Base-by-base conservation (phyloP, 2,888 invertebrate species). In the Hoplodrina ambigua region DNA sequence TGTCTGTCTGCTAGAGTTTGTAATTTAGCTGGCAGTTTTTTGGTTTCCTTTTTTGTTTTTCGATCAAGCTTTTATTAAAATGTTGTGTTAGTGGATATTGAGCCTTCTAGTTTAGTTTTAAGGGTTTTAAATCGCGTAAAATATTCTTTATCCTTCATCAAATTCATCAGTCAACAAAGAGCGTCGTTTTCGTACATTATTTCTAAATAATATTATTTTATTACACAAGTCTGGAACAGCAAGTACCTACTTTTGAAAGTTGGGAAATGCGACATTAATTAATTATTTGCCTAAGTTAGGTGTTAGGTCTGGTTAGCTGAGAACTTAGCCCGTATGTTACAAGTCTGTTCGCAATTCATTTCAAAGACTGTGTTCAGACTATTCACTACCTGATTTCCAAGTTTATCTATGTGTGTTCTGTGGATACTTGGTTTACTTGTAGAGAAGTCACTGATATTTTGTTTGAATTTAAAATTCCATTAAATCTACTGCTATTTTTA, bases 221-320 rank as follows among this genome's bases (percentile, higher is more conserved):
- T 50, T 19, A 76, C 37, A 59, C 11, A 56, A 67, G 10, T 67
- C 44, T 17, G 20, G 20, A 50, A 33, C 57, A 52, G 15, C 33
- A 59, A 74, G 59, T 71, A 70, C 46, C 57, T 75, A 44, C 72
- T 75, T 72, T 53, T 56, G 55, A 41, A 44, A 72, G 72, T 72
- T 80, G 10, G 50, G 71, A 41, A 76, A 73, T 46, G 49, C 19
- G 68, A 55, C 66, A 76, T 83, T 73, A 81, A 84, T 75, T 78
- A 80, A 84, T 75, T 78, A 80, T 76, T 73, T 67, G 25, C 54
- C 66, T 46, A 64, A 77, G 73, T 83, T 83, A 56, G 69, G 54
- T 62, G 57, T 57, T 58, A 80, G 37, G 25, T 25, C 58, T 49
- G 53, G 77, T 80, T 81, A 75, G 19, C 56, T 60, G 55, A 61